Base-by-base conservation (phyloP, 2,888 invertebrate species). In the Acrocera orbiculus region DNA sequence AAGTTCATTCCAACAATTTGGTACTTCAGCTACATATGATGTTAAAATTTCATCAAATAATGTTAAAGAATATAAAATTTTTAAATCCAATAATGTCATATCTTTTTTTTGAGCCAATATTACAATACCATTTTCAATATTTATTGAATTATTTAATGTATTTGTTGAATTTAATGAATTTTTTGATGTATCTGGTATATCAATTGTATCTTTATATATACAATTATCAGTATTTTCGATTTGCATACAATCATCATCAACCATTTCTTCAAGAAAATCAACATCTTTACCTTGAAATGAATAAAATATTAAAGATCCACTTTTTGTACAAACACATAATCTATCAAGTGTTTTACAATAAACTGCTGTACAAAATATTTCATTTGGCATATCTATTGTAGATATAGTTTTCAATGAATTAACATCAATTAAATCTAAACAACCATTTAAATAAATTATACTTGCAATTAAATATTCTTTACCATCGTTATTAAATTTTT, bases 1-100 rank as follows among this genome's bases (percentile, higher is more conserved):
- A 47, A 90, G 69, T 56, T 90, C 89, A 43, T 78, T 81, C 92
- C 92, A 92, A 57, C 89, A 90, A 4, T 86, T 78, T 1, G 90
- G 87, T 4, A 89, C 86, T 11, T 86, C 87, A 1, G 87, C 86
- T 33, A 81, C 76, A 54, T 85, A 90, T 1, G 72, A 48, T 1
- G 58, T 56, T 6, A 58, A 40, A 40, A 51, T 56, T 27, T 70
- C 70, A 42, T 83, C 82, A 49, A 82, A 82, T 41, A 76, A 72
- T 3, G 81, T 83, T 35, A 90, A 58, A 25, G 73, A 67, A 46
- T 81, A 75, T 32, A 90, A 63, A 10, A 67, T 63, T 43, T 73
- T 70, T 43, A 83, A 58, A 49, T 76, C 75, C n/a, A 60, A 53
- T 27, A 64, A 53, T 1, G 67, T 63, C 22, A 75, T 51, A 37